Percentiles rank a stretch among this genome's conserved stretches.
Conservation (phyloP, 2,113 vertebrate genomes). For the Perognathus longimembris region DNA sequence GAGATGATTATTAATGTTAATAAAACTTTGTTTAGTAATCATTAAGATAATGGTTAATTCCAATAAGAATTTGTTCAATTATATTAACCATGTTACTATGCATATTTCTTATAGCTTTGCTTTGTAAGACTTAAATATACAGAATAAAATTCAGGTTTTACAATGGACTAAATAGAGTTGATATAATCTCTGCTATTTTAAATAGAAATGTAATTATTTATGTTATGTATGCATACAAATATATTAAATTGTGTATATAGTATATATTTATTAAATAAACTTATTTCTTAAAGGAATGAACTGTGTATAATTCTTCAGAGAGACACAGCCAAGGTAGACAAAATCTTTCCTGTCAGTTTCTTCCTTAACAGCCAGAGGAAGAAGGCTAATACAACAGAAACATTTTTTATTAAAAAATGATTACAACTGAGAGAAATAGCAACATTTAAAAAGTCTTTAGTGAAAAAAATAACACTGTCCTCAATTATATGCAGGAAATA, state of each 20-base stretch:
- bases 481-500: background rate
- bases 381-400: background rate
- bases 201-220: background rate
- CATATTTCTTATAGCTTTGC: background rate
- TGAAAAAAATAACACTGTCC: background rate
- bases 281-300: background rate
- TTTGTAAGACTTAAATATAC: background rate
- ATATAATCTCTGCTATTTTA: background rate
- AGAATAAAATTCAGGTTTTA: background rate
- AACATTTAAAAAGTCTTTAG: constrained; percentile 12
- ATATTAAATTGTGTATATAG: background rate
- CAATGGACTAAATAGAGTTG: background rate
- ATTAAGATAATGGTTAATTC: no score
- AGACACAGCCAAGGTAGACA: background rate
- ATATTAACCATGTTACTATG: background rate
- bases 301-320: background rate
- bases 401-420: background rate
- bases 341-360: background rate
- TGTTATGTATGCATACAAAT: background rate
- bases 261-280: background rate
- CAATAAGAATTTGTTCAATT: background rate
- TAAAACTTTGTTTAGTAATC: no score
- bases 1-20: background rate
- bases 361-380: background rate
- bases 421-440: background rate